Evolutionary conservation across 2,888 invertebrate genomes (phyloP).

Genomic region (Pyralis farinalis): DNA sequence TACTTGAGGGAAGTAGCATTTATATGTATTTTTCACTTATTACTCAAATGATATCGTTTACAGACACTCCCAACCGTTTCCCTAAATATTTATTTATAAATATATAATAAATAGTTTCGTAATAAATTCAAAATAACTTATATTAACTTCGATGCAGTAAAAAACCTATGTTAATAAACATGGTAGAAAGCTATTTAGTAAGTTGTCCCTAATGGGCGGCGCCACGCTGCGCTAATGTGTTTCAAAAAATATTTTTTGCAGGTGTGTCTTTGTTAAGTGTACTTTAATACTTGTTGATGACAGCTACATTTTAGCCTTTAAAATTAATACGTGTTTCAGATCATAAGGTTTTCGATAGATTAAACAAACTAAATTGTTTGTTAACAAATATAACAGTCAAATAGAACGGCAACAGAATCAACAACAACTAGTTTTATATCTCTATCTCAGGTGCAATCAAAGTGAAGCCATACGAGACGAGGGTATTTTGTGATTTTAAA

Average conservation of each 20-base stretch:
- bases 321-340: neutral
- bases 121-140: neutral
- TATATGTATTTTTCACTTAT: no score
- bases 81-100: neutral
- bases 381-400: no score
- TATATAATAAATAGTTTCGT: neutral
- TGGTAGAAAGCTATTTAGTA: constrained; percentile 23
- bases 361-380: no score
- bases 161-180: constrained; percentile 13
- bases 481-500: no score
- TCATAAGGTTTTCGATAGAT: no score
- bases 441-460: no score
- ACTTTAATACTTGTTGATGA: constrained; percentile 43
- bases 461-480: no score
- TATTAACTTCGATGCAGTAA: neutral
- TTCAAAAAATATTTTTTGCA: constrained; percentile 38
- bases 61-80: neutral
- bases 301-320: constrained; percentile 26
- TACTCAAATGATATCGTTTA: neutral
- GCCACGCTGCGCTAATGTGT: constrained; percentile 35
- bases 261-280: constrained; percentile 36
- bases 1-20: no score
- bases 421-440: no score
- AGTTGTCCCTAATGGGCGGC: constrained; percentile 32
- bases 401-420: no score